Conservation (phyloP, 2,113 vertebrate species). For the Morphnarchus princeps region DNA sequence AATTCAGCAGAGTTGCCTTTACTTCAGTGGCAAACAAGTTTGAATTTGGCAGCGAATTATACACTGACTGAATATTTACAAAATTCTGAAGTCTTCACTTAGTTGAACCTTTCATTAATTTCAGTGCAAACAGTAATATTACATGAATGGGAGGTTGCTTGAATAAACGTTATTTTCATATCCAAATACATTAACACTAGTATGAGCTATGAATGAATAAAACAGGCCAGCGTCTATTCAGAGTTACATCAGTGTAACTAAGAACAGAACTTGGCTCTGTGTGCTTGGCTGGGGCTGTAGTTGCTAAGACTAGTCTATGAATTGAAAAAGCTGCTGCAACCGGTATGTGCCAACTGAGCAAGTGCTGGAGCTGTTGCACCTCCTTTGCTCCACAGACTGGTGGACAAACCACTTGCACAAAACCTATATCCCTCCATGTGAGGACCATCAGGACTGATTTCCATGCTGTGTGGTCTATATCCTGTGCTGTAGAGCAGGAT, state of each 20-base stretch:
- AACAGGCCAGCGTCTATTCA: background rate
- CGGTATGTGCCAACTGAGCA: background rate
- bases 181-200: background rate
- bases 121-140: background rate
- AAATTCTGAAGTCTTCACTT: background rate
- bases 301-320: background rate
- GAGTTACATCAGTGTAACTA: background rate
- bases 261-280: background rate
- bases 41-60: background rate
- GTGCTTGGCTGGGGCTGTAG: background rate
- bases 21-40: background rate
- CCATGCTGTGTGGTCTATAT: background rate
- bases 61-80: background rate
- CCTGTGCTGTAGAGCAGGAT: background rate
- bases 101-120: background rate
- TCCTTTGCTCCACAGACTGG: background rate
- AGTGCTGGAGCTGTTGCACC: background rate
- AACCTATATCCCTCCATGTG: fast-evolving
- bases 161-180: background rate
- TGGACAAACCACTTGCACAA: background rate
- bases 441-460: background rate
- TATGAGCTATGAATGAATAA: background rate
- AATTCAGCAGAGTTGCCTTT: background rate
- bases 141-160: background rate
- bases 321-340: background rate